A percentile compares a stretch with the other conserved stretches of the same genome.
Evolutionary conservation across 2,888 invertebrate species (phyloP).

Genomic region (Harpalus rubripes): DNA sequence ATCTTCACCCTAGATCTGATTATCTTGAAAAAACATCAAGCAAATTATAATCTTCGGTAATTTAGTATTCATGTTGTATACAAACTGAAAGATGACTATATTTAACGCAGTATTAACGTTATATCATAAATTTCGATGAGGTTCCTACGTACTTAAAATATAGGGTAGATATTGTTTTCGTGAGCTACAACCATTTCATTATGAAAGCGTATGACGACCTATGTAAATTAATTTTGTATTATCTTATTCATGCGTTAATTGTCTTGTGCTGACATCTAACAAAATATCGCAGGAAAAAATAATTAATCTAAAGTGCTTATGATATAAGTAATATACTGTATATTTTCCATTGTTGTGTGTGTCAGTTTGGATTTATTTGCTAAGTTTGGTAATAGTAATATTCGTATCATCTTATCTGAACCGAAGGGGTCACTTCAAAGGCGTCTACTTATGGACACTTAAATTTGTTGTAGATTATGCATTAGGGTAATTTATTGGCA

Average conservation of each 20-base stretch:
- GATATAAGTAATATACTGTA: no score
- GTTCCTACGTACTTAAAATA: constrained; percentile 11
- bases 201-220: constrained; percentile 17
- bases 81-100: constrained; percentile 2
- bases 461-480: no score
- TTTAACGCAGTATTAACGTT: constrained; percentile 15
- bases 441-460: no score
- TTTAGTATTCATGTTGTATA: constrained; percentile 7
- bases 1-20: not conserved
- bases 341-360: no score
- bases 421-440: no score
- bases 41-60: not conserved
- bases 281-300: not conserved
- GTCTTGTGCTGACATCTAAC: constrained; percentile 17
- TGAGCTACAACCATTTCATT: constrained; percentile 33
- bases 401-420: no score
- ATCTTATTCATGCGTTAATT: constrained; percentile 25
- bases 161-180: constrained; percentile 26
- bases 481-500: no score
- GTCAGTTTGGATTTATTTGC: no score
- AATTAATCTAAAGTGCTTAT: not conserved
- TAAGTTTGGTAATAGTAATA: no score
- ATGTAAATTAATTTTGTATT: constrained; percentile 43
- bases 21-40: not conserved
- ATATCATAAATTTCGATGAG: constrained; percentile 38